Evolutionary conservation across 2,888 invertebrate species (phyloP), one percentile per base, ranked within the genome.

Genomic region (Caenorhabditis uteleia): DNA sequence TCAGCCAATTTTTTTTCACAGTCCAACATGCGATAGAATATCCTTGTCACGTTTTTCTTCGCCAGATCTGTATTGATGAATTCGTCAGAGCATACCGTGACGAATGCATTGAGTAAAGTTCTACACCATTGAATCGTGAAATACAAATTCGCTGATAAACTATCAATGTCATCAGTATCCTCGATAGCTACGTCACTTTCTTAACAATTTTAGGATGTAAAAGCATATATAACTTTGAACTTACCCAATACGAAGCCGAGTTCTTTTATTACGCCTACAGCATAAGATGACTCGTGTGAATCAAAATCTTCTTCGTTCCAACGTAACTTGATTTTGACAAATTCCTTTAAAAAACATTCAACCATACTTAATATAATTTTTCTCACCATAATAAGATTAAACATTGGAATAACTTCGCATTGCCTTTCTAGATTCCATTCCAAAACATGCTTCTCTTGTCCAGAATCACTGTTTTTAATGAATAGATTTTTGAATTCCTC

Each of bases 271-370:
- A 50, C 45, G 26, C 21, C 21, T 6, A 53, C 38, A 21, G 51
- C 53, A 27, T 56, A 48, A 18, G 47, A 40, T 20, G 61, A 51
- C 2, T 26, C n/a, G 3, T 51, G 8, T 43, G 47, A 21, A 31
- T 67, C 73, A 26, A 64, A 54, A 26, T 73, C 66, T 26, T 66
- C 62, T 10, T 62, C 55, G n/a, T 38, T 46, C 74, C 70, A 74
- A 14, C 60, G 31, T 44, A 51, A 54, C 18, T 49, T 55, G 16
- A 71, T 23, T n/a, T 69, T 45, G 8, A 50, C 48, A 3, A 67
- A 40, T 27, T 69, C 71, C 55, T 64, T 33, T 16, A 38, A 51
- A 25, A 36, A n/a, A 2, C 2, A 23, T 40, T 23, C 25, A 8
- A n/a, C 10, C 18, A 38, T 20, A 14, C n/a, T 34, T 34, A 5